Evolutionary conservation across 2,113 vertebrate genomes (phyloP).

Genomic region (Vanacampus margaritifer): DNA sequence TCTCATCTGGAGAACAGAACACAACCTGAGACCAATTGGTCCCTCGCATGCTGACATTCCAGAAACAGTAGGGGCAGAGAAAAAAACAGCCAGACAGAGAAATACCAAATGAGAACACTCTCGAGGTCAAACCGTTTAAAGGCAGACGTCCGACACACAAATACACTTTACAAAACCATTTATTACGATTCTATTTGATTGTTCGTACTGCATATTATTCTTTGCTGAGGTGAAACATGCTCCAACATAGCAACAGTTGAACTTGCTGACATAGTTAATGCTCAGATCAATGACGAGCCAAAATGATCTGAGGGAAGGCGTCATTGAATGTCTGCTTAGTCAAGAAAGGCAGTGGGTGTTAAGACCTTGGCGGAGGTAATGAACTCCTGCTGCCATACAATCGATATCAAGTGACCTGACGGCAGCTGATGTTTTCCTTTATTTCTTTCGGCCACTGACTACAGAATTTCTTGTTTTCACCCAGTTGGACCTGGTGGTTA

Average conservation of each 20-base stretch:
- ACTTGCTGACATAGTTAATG: neutral
- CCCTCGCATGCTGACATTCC: neutral
- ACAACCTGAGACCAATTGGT: neutral
- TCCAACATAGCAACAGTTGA: neutral
- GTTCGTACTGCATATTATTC: no score
- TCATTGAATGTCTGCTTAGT: conserved; percentile 73
- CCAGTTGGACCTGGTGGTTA: neutral
- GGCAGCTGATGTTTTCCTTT: conserved; percentile 20
- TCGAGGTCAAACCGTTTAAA: no score
- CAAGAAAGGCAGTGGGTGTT: conserved; percentile 50
- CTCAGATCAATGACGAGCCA: neutral
- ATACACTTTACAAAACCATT: no score
- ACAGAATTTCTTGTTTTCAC: neutral
- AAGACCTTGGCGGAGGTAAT: conserved; percentile 59
- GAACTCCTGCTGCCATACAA: conserved; percentile 57
- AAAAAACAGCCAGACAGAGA: neutral
- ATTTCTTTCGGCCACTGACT: conserved; percentile 4
- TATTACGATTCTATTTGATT: no score
- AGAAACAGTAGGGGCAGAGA: neutral
- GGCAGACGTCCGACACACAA: no score
- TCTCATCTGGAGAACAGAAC: conserved; percentile 82
- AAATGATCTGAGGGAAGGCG: conserved; percentile 8
- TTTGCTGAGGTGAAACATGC: no score
- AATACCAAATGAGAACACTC: no score
- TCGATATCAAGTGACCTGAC: conserved; percentile 59